These are phyloP conservation scores for Pteropus rufus DNA, from an alignment of 2,797 vertebrate genomes.

Conservation along the genomic window DNA sequence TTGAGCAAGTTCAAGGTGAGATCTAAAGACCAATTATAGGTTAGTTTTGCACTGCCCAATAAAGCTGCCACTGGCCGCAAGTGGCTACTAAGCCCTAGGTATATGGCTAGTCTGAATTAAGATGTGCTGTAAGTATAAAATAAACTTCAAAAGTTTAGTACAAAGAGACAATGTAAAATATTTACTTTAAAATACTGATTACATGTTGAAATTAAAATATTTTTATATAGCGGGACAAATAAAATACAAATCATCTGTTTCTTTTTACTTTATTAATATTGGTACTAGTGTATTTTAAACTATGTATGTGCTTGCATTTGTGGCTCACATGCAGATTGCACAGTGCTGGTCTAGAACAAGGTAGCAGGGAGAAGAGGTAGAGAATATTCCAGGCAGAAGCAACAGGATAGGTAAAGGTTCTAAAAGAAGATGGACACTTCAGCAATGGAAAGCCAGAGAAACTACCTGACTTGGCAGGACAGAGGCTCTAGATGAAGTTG, in stretches of 20 bases:
- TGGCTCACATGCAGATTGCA: neutral
- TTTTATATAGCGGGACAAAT: neutral
- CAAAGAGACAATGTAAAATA: neutral
- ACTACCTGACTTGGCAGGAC: neutral
- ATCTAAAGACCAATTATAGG: neutral
- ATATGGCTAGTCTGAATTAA: neutral
- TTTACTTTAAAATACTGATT: neutral
- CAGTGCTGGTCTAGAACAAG: neutral
- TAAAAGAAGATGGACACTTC: neutral
- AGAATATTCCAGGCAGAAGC: neutral
- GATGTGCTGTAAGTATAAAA: neutral
- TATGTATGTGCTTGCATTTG: neutral
- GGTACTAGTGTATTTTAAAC: neutral
- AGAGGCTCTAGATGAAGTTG: neutral
- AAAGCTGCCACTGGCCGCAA: neutral
- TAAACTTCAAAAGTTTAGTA: neutral
- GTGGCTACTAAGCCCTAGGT: neutral
- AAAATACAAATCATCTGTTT: neutral
- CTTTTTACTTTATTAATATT: neutral
- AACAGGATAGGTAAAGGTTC: neutral
- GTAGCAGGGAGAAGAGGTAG: neutral
- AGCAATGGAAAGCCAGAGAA: neutral
- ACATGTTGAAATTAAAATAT: neutral
- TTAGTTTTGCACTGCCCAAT: neutral
- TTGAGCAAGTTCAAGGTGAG: neutral